A percentile compares a stretch with the other conserved stretches of the same genome.
Evolutionary conservation across 2,113 vertebrate genomes (phyloP).

Genomic region (Trematomus loennbergii): DNA sequence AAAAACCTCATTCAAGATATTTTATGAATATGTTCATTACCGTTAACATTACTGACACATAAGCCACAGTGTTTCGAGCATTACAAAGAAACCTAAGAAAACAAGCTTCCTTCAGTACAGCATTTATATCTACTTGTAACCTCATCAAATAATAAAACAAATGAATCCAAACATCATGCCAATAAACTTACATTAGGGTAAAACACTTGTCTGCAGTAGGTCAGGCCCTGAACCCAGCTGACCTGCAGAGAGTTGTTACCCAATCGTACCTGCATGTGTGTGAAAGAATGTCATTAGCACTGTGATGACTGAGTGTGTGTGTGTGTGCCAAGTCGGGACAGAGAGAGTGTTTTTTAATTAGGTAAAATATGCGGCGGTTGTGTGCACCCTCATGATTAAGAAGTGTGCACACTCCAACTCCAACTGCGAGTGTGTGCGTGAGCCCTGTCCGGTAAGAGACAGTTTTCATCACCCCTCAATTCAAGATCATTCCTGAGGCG

Average conservation of each 20-base stretch:
- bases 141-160: background rate
- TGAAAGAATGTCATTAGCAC: conserved; percentile 71
- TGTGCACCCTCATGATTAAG: conserved; percentile 6
- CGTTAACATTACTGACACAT: background rate
- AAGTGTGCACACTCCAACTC: conserved; percentile 7
- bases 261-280: conserved; percentile 45
- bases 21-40: background rate
- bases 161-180: background rate
- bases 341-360: conserved; percentile 36
- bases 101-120: background rate
- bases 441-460: conserved; percentile 13
- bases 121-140: no score
- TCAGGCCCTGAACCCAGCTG: conserved; percentile 36
- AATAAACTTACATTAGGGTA: background rate
- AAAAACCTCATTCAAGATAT: background rate
- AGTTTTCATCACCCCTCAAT: conserved; percentile 77
- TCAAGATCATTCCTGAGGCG: conserved; percentile 54
- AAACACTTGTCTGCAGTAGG: background rate
- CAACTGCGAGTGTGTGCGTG: conserved; percentile 37
- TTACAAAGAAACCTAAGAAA: background rate
- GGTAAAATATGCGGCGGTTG: conserved; percentile 33
- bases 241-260: conserved; percentile 26
- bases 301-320: conserved; percentile 68
- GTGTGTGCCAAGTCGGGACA: conserved; percentile 29
- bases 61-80: background rate